Conservation (phyloP, 2,888 invertebrate genomes). For the Iselma pallidipennis region DNA sequence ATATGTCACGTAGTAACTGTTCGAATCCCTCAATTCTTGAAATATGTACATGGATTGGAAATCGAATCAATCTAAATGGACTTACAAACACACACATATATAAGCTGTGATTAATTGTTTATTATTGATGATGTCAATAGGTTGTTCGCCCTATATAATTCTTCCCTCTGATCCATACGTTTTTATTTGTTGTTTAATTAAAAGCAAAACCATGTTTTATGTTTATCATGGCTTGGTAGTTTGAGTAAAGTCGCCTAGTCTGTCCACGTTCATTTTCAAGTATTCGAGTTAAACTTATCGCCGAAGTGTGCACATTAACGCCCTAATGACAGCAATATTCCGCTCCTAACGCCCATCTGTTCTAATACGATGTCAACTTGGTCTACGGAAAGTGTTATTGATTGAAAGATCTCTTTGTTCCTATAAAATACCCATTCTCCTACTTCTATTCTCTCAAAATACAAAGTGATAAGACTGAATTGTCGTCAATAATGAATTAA, state of each 20-base stretch:
- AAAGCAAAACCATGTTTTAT: background rate
- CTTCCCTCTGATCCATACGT: no score
- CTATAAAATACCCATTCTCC: constrained; percentile 3
- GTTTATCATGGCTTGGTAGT: no score
- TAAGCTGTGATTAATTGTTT: no score
- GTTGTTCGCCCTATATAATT: no score
- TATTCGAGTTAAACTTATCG: constrained; percentile 19
- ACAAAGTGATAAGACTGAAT: constrained; percentile 12
- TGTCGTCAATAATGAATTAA: background rate
- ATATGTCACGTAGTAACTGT: background rate
- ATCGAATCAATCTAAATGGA: no score
- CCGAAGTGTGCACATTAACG: constrained; percentile 27
- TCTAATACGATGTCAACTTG: constrained; percentile 25
- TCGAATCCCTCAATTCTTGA: background rate
- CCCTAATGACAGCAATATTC: constrained; percentile 28
- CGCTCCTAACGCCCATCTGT: constrained; percentile 22
- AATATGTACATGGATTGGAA: background rate
- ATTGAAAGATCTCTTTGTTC: constrained; percentile 15
- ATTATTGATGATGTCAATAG: no score
- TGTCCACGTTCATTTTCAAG: constrained; percentile 11
- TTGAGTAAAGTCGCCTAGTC: constrained; percentile 1
- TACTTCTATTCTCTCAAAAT: constrained; percentile 18
- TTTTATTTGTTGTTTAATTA: background rate
- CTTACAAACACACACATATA: no score
- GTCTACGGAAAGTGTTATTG: constrained; percentile 19